Conservation (phyloP, 2,888 invertebrate species). For the Schizaphis graminum region DNA sequence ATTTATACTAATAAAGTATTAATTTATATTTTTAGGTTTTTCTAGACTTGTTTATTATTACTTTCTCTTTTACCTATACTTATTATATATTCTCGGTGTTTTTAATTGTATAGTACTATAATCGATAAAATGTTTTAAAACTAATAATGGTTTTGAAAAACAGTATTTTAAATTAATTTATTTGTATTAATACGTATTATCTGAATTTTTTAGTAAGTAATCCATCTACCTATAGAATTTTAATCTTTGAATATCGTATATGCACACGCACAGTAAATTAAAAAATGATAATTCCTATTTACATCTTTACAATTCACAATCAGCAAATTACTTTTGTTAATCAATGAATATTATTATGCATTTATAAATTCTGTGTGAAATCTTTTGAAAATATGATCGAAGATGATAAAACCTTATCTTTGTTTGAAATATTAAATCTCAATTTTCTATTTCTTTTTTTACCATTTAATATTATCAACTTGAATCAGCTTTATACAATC, state of each 20-base stretch:
- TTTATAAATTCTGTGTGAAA: not conserved
- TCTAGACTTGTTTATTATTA: not conserved
- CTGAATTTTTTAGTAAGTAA: not conserved
- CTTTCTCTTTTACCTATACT: not conserved
- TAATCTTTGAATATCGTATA: not conserved
- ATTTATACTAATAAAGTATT: too few relatives aligned
- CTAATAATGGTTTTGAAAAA: not conserved
- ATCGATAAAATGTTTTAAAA: not conserved
- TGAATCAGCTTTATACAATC: not conserved
- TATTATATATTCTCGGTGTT: not conserved
- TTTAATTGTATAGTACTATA: not conserved
- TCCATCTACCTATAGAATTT: too few relatives aligned
- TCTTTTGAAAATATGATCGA: not conserved
- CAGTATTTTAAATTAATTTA: not conserved
- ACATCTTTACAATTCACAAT: not conserved
- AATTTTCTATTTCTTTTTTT: not conserved
- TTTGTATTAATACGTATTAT: not conserved
- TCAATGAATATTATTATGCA: constrained; percentile 19
- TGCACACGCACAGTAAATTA: not conserved
- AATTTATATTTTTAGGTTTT: too few relatives aligned
- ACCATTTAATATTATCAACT: not conserved
- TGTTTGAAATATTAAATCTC: constrained; percentile 25
- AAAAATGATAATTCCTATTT: not conserved
- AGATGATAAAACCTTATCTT: not conserved
- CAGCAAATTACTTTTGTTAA: constrained; percentile 35